Evolutionary conservation across 2,888 invertebrate species (phyloP).

Genomic region (Campoplex nolae): DNA sequence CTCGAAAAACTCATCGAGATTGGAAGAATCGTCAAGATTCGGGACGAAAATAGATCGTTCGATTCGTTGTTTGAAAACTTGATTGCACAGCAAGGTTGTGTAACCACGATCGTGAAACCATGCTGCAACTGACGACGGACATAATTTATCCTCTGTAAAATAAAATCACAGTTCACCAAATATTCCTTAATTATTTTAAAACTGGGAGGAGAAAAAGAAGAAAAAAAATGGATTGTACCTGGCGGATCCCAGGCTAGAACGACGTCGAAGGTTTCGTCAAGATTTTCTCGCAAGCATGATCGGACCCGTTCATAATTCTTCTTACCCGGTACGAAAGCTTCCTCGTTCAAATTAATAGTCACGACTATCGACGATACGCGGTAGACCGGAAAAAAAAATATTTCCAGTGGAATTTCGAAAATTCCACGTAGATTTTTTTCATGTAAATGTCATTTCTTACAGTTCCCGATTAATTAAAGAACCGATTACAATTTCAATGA

Average conservation of each 20-base stretch:
- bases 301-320: conserved; percentile 84
- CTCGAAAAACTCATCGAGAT: conserved; percentile 84
- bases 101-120: conserved; percentile 85
- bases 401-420: conserved; percentile 54
- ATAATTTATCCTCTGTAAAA: conserved; percentile 83
- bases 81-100: conserved; percentile 84
- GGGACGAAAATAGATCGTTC: conserved; percentile 84
- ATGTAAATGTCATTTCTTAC: conserved; percentile 1
- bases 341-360: conserved; percentile 85
- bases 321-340: conserved; percentile 84
- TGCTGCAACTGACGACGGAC: conserved; percentile 87
- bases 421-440: conserved; percentile 29
- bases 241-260: conserved; percentile 86
- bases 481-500: conserved; percentile 19
- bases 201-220: background rate
- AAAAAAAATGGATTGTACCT: conserved; percentile 74
- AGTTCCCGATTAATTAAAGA: conserved; percentile 1
- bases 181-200: conserved; percentile 1
- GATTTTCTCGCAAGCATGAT: conserved; percentile 81
- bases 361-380: conserved; percentile 82
- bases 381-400: conserved; percentile 72
- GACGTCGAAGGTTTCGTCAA: conserved; percentile 83
- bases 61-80: conserved; percentile 80
- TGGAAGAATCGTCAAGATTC: conserved; percentile 74
- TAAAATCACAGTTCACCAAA: conserved; percentile 27